Percentiles rank a stretch among this genome's conserved stretches.
Conservation (phyloP, 1,140 invertebrate genomes). For the Trichogramma pretiosum region DNA sequence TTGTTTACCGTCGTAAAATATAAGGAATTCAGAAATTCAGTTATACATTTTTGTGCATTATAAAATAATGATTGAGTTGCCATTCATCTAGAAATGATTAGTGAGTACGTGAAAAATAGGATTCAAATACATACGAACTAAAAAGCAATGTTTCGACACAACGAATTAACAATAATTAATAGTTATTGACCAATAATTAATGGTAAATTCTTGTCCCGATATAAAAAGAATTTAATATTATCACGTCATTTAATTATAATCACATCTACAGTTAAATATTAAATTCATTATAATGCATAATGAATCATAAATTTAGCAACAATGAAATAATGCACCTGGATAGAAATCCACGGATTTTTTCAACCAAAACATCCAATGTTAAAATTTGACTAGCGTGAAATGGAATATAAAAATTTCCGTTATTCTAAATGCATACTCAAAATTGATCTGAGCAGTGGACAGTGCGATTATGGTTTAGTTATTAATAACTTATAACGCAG, state of each 20-base stretch:
- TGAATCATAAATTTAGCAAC: neutral
- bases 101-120: neutral
- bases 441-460: too few relatives aligned
- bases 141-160: conserved; percentile 48
- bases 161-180: conserved; percentile 37
- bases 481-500: too few relatives aligned
- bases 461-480: too few relatives aligned
- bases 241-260: neutral
- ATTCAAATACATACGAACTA: neutral
- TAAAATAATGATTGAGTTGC: too few relatives aligned
- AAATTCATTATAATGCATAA: neutral
- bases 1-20: neutral
- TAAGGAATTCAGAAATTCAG: conserved; percentile 23
- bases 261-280: neutral
- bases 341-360: neutral
- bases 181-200: conserved; percentile 36
- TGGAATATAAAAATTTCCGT: too few relatives aligned
- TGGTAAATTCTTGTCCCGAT: neutral
- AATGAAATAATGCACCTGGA: neutral
- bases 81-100: neutral
- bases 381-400: too few relatives aligned
- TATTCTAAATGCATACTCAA: too few relatives aligned
- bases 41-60: conserved; percentile 31
- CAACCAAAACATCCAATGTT: too few relatives aligned
- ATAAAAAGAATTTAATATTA: neutral